Base-by-base conservation (phyloP, 2,888 invertebrate genomes). In the Drosophila fungiperda region DNA sequence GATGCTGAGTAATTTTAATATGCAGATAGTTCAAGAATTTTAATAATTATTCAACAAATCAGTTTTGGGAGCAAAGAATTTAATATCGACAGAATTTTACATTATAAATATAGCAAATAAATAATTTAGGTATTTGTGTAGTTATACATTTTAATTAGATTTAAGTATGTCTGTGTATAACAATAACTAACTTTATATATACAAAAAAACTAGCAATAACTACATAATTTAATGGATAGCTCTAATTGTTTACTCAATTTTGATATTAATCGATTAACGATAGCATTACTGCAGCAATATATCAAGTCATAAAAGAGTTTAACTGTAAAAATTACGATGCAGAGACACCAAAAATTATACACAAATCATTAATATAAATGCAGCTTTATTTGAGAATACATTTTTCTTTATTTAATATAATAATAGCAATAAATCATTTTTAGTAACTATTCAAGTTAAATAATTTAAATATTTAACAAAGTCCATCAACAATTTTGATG, bases 11-110 rank as follows among this genome's bases (percentile, higher is more conserved):
- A n/a, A 29, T 20, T 61, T 52, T 26, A 48, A 59, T 33, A 49
- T 35, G 45, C 42, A 59, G 73, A 74, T 63, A 50, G 55, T n/a
- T 5, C 6, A 59, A 26, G 55, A 73, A 73, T 74, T 50, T 63
- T 11, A 15, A n/a, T n/a, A n/a, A 6, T 58, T 45, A 20, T 32
- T 23, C 9, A 26, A 26, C 45, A 17, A 17, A 32, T 45, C 40
- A 20, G 12, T 33, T 33, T 32, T 15, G 9, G 6, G 4, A 23
- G 15, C 8, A 15, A 6, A 15, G 12, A 32, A 40, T 15, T 32
- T 9, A 29, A 32, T 40, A n/a, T 17, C 6, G 11, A n/a, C 2
- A 4, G 29, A 5, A 29, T 29, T 29, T 29, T 5, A 29, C 0
- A 29, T 29, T 29, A 29, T 29, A 29, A 29, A 29, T 1, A 29